phyloP scores from a whole-genome alignment of 2,888 invertebrate genomes.

The Tenthredo amoena region DNA sequence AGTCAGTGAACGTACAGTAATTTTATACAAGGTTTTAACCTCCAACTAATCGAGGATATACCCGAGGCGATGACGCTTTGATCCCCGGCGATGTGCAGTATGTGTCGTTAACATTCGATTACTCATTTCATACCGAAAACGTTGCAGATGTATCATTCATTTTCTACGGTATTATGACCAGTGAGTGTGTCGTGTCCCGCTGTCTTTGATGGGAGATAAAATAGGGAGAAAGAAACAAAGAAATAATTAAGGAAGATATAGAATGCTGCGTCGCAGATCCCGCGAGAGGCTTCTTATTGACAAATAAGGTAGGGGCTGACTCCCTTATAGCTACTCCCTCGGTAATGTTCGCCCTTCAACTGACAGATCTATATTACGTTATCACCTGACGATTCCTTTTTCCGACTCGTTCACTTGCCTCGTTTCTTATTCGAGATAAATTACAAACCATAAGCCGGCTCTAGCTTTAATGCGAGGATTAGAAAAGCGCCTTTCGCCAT shows the following conservation, averaged over 20 bases:
- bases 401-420: neutral
- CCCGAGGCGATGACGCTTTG: neutral
- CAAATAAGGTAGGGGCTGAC: conserved; percentile 28
- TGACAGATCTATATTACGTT: conserved; percentile 29
- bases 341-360: conserved; percentile 11
- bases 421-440: neutral
- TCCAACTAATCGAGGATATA: neutral
- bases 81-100: conserved; percentile 25
- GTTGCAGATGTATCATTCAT: neutral
- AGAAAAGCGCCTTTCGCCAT: neutral
- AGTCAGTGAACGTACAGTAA: neutral
- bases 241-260: neutral
- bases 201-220: neutral
- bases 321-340: conserved; percentile 6
- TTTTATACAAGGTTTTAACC: conserved; percentile 13
- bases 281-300: conserved; percentile 36
- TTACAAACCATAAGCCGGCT: neutral
- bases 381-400: neutral
- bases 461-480: neutral
- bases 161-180: neutral
- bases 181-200: neutral
- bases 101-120: neutral
- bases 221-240: neutral
- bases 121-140: neutral
- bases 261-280: neutral